Evolutionary conservation across 2,797 vertebrate genomes (phyloP).

Genomic region (Falco novaeseelandiae): DNA sequence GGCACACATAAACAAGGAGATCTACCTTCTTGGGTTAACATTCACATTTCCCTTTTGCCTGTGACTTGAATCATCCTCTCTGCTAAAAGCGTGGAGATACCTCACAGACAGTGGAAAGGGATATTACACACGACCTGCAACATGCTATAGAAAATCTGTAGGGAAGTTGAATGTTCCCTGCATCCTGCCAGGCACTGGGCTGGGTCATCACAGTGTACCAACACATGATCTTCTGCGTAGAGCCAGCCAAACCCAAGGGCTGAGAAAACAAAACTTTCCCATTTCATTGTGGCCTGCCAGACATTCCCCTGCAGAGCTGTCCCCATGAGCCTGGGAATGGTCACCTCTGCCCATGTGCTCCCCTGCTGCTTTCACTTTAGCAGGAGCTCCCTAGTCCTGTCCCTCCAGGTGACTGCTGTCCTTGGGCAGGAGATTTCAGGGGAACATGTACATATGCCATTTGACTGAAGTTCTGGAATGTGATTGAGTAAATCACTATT

Average conservation of each 20-base stretch:
- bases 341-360: neutral
- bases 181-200: neutral
- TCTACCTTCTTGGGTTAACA: neutral
- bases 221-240: neutral
- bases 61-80: neutral
- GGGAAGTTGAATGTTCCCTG: neutral
- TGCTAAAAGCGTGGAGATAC: neutral
- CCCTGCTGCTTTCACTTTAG: neutral
- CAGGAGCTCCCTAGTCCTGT: neutral
- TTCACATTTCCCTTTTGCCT: neutral
- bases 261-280: neutral
- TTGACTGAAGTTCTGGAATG: neutral
- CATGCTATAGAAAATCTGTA: rapidly evolving
- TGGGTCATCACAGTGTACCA: neutral
- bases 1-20: neutral
- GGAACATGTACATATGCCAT: neutral
- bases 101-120: neutral
- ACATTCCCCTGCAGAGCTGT: neutral
- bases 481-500: neutral
- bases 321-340: no score
- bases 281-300: neutral
- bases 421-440: neutral
- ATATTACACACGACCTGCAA: neutral
- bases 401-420: neutral
- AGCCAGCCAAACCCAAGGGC: neutral